Evolutionary conservation across 1,140 invertebrate genomes (phyloP).

Genomic region (Aphelenchoides besseyi): DNA sequence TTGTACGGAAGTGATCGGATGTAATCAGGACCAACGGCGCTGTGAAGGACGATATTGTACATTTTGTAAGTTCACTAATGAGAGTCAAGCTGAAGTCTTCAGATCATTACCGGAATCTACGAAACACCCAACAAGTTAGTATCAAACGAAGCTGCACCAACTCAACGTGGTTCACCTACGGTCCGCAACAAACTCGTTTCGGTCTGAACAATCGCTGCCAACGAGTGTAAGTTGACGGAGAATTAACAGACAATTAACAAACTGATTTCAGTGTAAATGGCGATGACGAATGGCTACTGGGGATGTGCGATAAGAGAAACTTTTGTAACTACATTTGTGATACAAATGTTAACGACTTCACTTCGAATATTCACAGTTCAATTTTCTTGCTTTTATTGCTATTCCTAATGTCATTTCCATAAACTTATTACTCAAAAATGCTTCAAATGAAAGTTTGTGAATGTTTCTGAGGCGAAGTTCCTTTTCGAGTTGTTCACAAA

Average conservation of each 20-base stretch:
- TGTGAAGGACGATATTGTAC: constrained; percentile 1
- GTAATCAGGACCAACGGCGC: background rate
- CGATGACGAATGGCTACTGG: background rate
- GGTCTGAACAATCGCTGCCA: background rate
- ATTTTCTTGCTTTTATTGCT: too few relatives aligned
- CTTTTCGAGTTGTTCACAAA: too few relatives aligned
- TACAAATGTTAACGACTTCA: background rate
- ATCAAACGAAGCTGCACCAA: constrained; percentile 10
- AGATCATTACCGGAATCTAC: constrained; percentile 8
- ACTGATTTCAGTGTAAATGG: background rate
- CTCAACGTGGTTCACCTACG: background rate
- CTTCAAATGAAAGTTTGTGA: too few relatives aligned
- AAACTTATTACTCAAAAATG: too few relatives aligned
- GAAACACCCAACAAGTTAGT: background rate
- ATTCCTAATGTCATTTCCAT: too few relatives aligned
- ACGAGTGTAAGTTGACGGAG: background rate
- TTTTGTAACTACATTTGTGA: constrained; percentile 13
- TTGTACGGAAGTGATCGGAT: background rate
- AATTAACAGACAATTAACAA: background rate
- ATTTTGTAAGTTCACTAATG: constrained; percentile 14
- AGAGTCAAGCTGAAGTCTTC: background rate
- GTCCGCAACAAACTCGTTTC: background rate
- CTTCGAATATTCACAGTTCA: too few relatives aligned
- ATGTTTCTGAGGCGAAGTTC: too few relatives aligned
- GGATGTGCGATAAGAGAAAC: background rate